Evolutionary conservation across 1,140 invertebrate species (phyloP).

Genomic region (Trichogramma pretiosum): DNA sequence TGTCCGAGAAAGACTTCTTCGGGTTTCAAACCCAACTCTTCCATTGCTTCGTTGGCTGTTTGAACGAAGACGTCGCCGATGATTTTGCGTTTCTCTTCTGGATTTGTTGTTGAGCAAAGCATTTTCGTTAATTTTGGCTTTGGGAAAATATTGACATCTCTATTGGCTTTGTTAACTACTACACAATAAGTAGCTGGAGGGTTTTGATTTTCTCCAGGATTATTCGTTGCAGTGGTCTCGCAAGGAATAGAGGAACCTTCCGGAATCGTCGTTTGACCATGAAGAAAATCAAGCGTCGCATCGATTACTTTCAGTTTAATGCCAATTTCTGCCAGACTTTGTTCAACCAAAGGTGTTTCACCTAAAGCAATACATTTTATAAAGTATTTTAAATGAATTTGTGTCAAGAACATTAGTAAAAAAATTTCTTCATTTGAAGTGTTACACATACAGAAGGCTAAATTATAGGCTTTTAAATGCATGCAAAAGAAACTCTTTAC

Average conservation of each 20-base stretch:
- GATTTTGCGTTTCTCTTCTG: constrained; percentile 96
- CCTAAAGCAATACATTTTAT: constrained; percentile 29
- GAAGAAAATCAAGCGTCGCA: constrained; percentile 63
- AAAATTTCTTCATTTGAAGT: not conserved
- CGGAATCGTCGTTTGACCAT: constrained; percentile 72
- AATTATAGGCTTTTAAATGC: not conserved
- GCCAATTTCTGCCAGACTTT: constrained; percentile 76
- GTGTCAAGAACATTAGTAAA: not conserved
- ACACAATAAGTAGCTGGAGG: constrained; percentile 9
- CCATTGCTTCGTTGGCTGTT: constrained; percentile 75
- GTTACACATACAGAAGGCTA: too few species aligned
- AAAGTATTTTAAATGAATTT: not conserved
- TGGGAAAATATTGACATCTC: constrained; percentile 30
- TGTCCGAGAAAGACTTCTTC: constrained; percentile 81
- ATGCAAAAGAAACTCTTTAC: not conserved
- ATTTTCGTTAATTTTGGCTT: constrained; percentile 73
- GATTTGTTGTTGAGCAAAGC: constrained; percentile 76
- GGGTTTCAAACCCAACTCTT: constrained; percentile 71
- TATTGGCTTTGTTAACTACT: constrained; percentile 13
- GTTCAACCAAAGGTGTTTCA: constrained; percentile 82
- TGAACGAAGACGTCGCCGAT: constrained; percentile 97
- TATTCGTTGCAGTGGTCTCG: constrained; percentile 46
- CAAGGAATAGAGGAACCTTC: constrained; percentile 46
- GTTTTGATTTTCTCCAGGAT: constrained; percentile 35
- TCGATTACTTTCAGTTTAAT: constrained; percentile 77